These are phyloP conservation scores for Tragelaphus oryx DNA, from an alignment of 2,797 vertebrate species.

Conservation along the genomic window DNA sequence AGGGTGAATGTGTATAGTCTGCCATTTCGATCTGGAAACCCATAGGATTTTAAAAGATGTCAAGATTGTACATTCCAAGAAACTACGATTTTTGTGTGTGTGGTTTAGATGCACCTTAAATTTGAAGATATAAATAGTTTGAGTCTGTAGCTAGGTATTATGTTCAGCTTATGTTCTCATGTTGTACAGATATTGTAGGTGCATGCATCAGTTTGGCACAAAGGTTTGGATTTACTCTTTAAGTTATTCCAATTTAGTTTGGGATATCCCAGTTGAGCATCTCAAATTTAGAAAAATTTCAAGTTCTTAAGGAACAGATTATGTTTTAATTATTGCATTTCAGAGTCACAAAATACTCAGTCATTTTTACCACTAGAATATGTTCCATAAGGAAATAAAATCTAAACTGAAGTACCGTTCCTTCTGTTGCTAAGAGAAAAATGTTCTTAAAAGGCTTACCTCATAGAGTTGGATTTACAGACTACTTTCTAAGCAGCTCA, in stretches of 20 bases:
- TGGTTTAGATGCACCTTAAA: neutral
- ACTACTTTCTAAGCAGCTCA: conserved; percentile 64
- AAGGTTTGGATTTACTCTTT: conserved; percentile 39
- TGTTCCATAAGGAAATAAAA: conserved; percentile 70
- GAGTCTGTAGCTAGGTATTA: neutral
- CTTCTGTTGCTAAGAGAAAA: conserved; percentile 72
- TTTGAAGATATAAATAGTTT: neutral
- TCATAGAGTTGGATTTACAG: conserved; percentile 64
- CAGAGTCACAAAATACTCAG: conserved; percentile 65
- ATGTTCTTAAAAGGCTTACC: conserved; percentile 65
- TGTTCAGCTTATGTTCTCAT: neutral
- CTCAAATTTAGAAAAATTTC: conserved; percentile 44
- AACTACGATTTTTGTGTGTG: neutral
- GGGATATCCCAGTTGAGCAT: neutral
- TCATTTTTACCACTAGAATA: conserved; percentile 67
- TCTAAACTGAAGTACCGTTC: conserved; percentile 47
- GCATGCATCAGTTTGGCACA: neutral
- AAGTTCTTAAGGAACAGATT: conserved; percentile 64
- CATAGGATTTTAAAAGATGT: neutral
- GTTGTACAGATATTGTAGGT: neutral
- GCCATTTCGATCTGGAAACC: neutral
- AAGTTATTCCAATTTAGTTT: conserved; percentile 7
- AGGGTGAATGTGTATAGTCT: neutral
- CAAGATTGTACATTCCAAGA: neutral
- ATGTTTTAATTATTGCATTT: conserved; percentile 70